Evolutionary conservation across 2,888 invertebrate species (phyloP).

Genomic region (Orthosia cruda): DNA sequence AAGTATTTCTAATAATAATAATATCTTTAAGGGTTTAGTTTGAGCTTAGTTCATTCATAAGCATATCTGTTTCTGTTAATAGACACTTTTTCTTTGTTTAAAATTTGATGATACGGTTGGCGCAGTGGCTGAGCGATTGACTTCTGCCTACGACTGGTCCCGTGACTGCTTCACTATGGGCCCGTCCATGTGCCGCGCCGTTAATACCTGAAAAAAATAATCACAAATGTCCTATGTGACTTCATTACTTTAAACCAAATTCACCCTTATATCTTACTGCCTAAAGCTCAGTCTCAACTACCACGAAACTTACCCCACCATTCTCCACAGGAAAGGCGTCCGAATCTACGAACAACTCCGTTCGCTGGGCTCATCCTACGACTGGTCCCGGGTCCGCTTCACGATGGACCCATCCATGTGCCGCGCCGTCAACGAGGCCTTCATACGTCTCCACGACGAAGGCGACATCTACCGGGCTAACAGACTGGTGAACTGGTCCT

Average conservation of each 20-base stretch:
- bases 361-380: conserved; percentile 97
- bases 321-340: conserved; percentile 92
- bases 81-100: no score
- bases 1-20: no score
- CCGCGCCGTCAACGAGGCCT: conserved; percentile 98
- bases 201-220: conserved; percentile 87
- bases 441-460: conserved; percentile 96
- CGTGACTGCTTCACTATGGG: conserved; percentile 99
- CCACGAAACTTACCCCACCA: background rate
- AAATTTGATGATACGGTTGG: no score
- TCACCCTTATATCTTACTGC: background rate
- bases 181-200: conserved; percentile 96
- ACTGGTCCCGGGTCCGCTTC: conserved; percentile 98
- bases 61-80: no score
- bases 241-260: background rate
- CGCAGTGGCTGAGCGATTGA: no score
- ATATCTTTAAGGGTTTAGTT: no score
- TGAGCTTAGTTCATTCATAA: no score
- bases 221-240: background rate
- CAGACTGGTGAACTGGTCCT: conserved; percentile 99
- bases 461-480: conserved; percentile 98
- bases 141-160: conserved; percentile 95
- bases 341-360: conserved; percentile 96
- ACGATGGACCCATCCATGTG: conserved; percentile 98
- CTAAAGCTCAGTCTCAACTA: background rate